These are phyloP conservation scores for Xylocampa areola DNA, from an alignment of 2,888 invertebrate species.

Conservation along the genomic window DNA sequence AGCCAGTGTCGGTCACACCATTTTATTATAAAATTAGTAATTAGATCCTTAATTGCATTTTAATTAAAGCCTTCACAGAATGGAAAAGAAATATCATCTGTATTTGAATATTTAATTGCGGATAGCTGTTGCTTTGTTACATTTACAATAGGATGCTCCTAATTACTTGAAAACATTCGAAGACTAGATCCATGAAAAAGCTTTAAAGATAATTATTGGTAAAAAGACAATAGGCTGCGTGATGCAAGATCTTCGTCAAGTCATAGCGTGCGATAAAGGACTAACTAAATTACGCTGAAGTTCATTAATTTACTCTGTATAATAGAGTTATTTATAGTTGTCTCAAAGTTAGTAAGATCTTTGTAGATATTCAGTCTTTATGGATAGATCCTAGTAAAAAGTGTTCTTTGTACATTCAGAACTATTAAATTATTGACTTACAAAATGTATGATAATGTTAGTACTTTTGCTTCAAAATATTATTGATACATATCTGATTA, in stretches of 20 bases:
- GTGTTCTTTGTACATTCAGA: neutral
- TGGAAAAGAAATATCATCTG: slow-evolving; percentile 10
- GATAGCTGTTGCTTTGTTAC: slow-evolving; percentile 35
- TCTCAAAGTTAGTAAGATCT: slow-evolving; percentile 6
- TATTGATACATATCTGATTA: too few species aligned
- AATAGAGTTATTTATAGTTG: slow-evolving; percentile 5
- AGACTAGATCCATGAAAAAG: slow-evolving; percentile 35
- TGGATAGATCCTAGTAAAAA: neutral
- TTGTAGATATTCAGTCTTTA: neutral
- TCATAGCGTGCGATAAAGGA: slow-evolving; percentile 19
- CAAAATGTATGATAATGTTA: neutral
- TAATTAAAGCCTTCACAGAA: slow-evolving; percentile 25
- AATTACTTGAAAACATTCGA: slow-evolving; percentile 31
- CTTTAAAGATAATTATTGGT: slow-evolving; percentile 24
- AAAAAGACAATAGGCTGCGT: slow-evolving; percentile 33
- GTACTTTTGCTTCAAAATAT: neutral
- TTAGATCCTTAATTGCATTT: neutral
- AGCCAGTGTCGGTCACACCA: too few species aligned
- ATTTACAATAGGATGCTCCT: slow-evolving; percentile 24
- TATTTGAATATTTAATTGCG: slow-evolving; percentile 28
- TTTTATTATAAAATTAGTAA: neutral
- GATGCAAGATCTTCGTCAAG: slow-evolving; percentile 28
- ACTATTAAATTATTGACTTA: neutral
- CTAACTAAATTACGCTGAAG: slow-evolving; percentile 15
- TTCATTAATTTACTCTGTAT: slow-evolving; percentile 15